Conservation (phyloP, 2,113 vertebrate species). For the Zosterops japonicus region DNA sequence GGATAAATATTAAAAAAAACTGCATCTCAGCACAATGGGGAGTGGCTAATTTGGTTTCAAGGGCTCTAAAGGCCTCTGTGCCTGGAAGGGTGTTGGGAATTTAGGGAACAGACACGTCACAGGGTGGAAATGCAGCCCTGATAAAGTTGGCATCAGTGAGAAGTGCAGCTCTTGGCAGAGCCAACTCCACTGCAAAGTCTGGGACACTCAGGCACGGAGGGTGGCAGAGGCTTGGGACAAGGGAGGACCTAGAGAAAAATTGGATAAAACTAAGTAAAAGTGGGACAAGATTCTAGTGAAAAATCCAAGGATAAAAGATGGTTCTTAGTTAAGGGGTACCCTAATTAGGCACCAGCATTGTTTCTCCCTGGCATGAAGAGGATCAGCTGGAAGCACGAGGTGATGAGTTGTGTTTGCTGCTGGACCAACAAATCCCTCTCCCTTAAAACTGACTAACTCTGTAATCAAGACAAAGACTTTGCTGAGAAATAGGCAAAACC, state of each 20-base stretch:
- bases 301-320: background rate
- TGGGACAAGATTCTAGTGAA: background rate
- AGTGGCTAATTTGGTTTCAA: background rate
- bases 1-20: background rate
- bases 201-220: rapidly evolving
- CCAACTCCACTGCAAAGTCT: background rate
- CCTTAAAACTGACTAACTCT: background rate
- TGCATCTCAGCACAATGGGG: background rate
- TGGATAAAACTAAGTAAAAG: background rate
- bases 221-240: background rate
- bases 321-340: background rate
- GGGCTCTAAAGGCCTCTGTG: background rate
- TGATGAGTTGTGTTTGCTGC: background rate
- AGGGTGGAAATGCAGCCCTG: background rate
- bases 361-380: background rate
- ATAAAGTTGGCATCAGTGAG: background rate
- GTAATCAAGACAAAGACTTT: background rate
- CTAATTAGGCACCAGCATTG: rapidly evolving
- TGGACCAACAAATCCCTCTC: background rate
- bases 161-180: background rate
- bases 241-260: background rate
- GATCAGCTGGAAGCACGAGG: background rate
- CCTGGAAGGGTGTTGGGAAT: background rate
- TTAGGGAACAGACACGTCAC: background rate
- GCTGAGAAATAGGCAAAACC: background rate